Evolutionary conservation across 2,888 invertebrate species (phyloP).

Genomic region (Itoplectis maculator): DNA sequence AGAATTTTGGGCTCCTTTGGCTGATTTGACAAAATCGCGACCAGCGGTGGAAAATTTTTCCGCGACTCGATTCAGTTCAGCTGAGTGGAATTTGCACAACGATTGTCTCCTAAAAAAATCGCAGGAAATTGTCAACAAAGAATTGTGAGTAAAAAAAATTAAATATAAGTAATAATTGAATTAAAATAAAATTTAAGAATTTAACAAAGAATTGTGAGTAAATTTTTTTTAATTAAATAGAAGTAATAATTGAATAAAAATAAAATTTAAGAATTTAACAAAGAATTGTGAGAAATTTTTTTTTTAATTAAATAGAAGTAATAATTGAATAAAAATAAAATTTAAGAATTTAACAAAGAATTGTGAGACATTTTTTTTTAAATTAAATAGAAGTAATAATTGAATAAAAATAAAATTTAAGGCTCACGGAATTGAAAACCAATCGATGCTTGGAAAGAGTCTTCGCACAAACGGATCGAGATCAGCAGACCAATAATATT

Average conservation of each 20-base stretch:
- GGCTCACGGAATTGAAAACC: slow-evolving; percentile 83
- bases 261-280: no score
- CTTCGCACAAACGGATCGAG: slow-evolving; percentile 88
- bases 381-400: neutral
- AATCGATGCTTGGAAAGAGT: slow-evolving; percentile 88
- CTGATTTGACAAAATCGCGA: slow-evolving; percentile 89
- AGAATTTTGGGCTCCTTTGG: slow-evolving; percentile 89
- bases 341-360: slow-evolving; percentile 62
- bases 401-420: slow-evolving; percentile 8
- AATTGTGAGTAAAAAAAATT: slow-evolving; percentile 49
- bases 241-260: no score
- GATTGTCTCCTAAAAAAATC: slow-evolving; percentile 58
- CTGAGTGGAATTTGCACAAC: slow-evolving; percentile 87
- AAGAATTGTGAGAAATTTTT: no score
- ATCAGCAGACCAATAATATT: slow-evolving; percentile 88
- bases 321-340: no score
- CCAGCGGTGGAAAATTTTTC: slow-evolving; percentile 91
- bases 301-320: no score
- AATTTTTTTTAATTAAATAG: no score
- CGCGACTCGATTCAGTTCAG: slow-evolving; percentile 89
- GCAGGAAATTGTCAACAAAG: slow-evolving; percentile 58
- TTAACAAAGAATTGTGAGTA: no score
- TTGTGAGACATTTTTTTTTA: no score
- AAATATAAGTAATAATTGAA: no score
- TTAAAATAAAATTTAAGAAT: no score